Evolutionary conservation across 2,888 invertebrate species (phyloP).

Genomic region (Aelia acuminata): DNA sequence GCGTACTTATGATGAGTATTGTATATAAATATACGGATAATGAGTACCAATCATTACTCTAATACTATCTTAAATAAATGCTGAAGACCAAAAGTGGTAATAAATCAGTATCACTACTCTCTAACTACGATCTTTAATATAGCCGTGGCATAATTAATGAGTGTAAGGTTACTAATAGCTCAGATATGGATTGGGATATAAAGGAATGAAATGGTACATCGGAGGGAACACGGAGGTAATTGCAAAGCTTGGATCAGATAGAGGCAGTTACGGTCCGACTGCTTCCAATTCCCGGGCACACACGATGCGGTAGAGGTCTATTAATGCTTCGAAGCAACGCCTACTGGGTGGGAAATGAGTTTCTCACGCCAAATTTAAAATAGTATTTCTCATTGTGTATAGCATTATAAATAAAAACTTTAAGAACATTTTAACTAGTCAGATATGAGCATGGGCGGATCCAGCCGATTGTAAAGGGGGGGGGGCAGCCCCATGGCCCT

Average conservation of each 20-base stretch:
- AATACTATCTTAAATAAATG: not conserved
- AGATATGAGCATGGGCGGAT: too few relatives aligned
- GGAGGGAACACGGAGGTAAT: not conserved
- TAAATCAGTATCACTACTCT: not conserved
- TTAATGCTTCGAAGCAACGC: not conserved
- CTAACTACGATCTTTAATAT: not conserved
- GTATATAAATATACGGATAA: too few relatives aligned
- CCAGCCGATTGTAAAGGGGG: too few relatives aligned
- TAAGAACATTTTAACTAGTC: not conserved
- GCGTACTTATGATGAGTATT: too few relatives aligned
- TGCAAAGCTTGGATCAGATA: not conserved
- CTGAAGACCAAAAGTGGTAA: not conserved
- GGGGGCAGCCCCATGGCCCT: too few relatives aligned
- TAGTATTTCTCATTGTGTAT: not conserved
- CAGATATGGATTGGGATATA: not conserved
- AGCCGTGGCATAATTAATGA: not conserved
- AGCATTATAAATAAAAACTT: not conserved
- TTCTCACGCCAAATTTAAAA: not conserved
- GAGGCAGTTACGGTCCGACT: not conserved
- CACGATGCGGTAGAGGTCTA: not conserved
- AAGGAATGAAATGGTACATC: not conserved
- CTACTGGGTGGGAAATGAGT: not conserved
- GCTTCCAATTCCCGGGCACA: conserved; percentile 7
- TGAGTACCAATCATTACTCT: not conserved
- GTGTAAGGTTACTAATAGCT: conserved; percentile 7